Base-by-base conservation (phyloP, 2,888 invertebrate genomes). In the Candidula unifasciata region DNA sequence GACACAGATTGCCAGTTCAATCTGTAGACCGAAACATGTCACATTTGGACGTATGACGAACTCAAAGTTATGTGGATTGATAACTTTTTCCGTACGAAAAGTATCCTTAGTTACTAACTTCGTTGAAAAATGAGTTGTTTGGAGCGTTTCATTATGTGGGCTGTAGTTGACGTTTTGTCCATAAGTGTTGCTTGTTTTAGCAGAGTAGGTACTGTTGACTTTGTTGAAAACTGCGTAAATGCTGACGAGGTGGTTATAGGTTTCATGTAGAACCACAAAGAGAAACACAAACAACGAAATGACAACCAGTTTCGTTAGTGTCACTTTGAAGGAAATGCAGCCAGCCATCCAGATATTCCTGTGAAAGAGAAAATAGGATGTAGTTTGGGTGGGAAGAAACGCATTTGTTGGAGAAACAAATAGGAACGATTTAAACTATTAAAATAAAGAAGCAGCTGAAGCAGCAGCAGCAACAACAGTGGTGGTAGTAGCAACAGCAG, bases 1-100 rank as follows among this genome's bases (percentile, higher is more conserved):
- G 2, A 92, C 89, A 64, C 91, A 89, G 10, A 92, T 85, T 35
- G 91, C 85, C 37, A 90, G 78, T 76, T 87, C 86, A 16, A 88
- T 77, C 16, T 30, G 16, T 3, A 52, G 66, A 57, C 35, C 10
- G n/a, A 52, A 24, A 35, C 83, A 83, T 0, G 37, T 24, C 18
- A 82, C 82, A 21, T 64, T 73, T 0, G 82, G 82, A 3, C 8
- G 35, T 1, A 82, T 37, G 2, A 74, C 13, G 33, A 60, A 74
- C 16, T n/a, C 10, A 27, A 64, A 82, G n/a, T 57, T 37, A 60
- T 82, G 74, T 3, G 74, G 27, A 37, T 82, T 82, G 0, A 82
- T 35, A 24, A 82, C 24, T 13, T 16, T 3, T 3, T 82, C 37
- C 18, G 3, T 37, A 27, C 74, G 60, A 30, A 82, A 82, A 0